Evolutionary conservation across 2,888 invertebrate genomes (phyloP).

Genomic region (Drosophila atripex): DNA sequence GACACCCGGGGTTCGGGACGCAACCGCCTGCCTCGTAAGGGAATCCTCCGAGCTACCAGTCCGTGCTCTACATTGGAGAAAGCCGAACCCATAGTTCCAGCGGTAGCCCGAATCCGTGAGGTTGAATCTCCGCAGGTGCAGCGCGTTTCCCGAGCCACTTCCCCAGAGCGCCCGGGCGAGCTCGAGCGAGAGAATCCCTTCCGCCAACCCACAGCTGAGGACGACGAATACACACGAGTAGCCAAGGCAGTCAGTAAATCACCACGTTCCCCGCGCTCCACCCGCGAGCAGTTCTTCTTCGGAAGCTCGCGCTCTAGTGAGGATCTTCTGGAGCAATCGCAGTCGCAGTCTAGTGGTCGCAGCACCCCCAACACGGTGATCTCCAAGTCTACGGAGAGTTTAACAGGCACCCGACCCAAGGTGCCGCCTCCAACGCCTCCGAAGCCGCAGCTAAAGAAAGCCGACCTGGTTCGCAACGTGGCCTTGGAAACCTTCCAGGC

Average conservation of each 20-base stretch:
- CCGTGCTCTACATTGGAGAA: constrained; percentile 81
- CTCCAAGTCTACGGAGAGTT: constrained; percentile 77
- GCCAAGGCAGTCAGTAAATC: constrained; percentile 80
- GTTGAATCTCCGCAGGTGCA: constrained; percentile 81
- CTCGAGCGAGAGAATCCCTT: constrained; percentile 84
- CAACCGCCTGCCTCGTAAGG: constrained; percentile 77
- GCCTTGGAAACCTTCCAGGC: constrained; percentile 82
- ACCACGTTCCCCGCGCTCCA: constrained; percentile 62
- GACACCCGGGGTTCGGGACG: constrained; percentile 65
- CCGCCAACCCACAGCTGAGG: constrained; percentile 57
- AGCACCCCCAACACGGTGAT: constrained; percentile 67
- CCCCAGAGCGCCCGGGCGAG: constrained; percentile 68
- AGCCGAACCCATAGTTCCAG: constrained; percentile 74
- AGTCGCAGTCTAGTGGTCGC: constrained; percentile 61
- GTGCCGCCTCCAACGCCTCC: constrained; percentile 76
- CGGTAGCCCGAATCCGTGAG: constrained; percentile 82
- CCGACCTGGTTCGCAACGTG: constrained; percentile 81
- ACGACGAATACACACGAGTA: constrained; percentile 82
- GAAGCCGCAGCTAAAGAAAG: constrained; percentile 82
- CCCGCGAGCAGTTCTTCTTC: constrained; percentile 78
- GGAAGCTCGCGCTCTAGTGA: constrained; percentile 81
- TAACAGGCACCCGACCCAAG: constrained; percentile 71
- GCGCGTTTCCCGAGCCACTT: constrained; percentile 63
- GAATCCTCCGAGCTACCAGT: constrained; percentile 82
- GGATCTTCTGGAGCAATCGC: constrained; percentile 74